Base-by-base conservation (phyloP, 1,140 invertebrate species). In the Platyscapa corneri region DNA sequence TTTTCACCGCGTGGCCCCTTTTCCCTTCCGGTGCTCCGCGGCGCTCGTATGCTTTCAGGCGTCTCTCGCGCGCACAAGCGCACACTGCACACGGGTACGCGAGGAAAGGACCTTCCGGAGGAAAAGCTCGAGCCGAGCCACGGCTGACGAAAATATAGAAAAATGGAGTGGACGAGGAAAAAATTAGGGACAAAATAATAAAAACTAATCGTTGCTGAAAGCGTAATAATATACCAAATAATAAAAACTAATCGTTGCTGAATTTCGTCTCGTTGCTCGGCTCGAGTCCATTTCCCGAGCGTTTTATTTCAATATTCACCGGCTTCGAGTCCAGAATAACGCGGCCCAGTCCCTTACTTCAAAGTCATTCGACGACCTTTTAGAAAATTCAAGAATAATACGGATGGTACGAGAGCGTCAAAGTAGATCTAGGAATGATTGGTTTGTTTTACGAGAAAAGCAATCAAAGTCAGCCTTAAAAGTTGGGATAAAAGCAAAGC, bases 171-270 rank as follows among this genome's bases (percentile, higher is more conserved):
- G 23, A 49, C 34, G 49, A 67, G 30, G 6, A 1, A 39, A 65
- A 16, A 65, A 80, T 46, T 46, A 7, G n/a, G 42, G 60, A 37
- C 79, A 42, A 72, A 74, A 82, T 74, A 82, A 82, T 56, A 56
- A 74, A 72, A 82, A 82, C 74, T 20, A 14, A 72, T 72, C 18
- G 42, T 72, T 32, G 1, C 0, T 8, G 5, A 72, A 23, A 72
- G 67, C 10, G 37, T 39, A 34, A 72, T 12, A 18, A 8, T n/a
- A n/a, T n/a, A 37, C 79, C 30, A 72, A 74, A 82, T 74, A 82
- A 82, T 56, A 56, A 74, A 72, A 82, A 82, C 74, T 20, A 14
- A 72, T 72, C 18, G 42, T 72, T 32, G 1, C 0, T 8, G 5
- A 72, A 23, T n/a, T n/a, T n/a, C n/a, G n/a, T n/a, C n/a, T n/a